A percentile compares a stretch with the other conserved stretches of the same genome.
phyloP scores from a whole-genome alignment of 2,113 vertebrate species.

The Stegostoma tigrinum region DNA sequence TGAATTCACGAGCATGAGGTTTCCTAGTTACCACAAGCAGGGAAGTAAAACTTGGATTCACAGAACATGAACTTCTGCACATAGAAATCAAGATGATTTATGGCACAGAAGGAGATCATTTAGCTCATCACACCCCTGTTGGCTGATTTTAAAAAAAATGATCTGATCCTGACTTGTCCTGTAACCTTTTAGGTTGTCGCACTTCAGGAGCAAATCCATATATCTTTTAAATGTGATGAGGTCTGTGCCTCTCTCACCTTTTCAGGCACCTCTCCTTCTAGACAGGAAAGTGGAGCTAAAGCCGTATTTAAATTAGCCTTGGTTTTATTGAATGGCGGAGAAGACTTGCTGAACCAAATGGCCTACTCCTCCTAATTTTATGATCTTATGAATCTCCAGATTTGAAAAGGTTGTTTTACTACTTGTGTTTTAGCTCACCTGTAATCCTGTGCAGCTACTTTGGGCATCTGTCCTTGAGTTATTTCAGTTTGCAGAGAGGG shows the following conservation, averaged over 20 bases:
- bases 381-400: not conserved
- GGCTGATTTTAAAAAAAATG: not conserved
- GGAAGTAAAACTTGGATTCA: not conserved
- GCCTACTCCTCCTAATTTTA: not conserved
- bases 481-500: too few species aligned
- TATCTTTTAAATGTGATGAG: too few species aligned
- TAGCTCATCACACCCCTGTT: not conserved
- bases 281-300: not conserved
- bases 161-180: not conserved
- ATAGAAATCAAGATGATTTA: not conserved
- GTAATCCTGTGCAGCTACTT: too few species aligned
- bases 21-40: not conserved
- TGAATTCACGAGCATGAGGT: not conserved
- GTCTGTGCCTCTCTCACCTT: too few species aligned
- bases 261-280: too few species aligned
- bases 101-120: not conserved
- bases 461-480: too few species aligned
- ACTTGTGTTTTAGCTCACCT: not conserved
- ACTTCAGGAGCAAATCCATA: too few species aligned
- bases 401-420: not conserved
- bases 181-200: not conserved
- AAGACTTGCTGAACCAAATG: not conserved
- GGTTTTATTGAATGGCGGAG: not conserved
- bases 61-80: not conserved
- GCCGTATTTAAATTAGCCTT: not conserved